Evolutionary conservation across 92 coral and sea anemone genomes (phyloP).

Genomic region (Phenganax subtilis): DNA sequence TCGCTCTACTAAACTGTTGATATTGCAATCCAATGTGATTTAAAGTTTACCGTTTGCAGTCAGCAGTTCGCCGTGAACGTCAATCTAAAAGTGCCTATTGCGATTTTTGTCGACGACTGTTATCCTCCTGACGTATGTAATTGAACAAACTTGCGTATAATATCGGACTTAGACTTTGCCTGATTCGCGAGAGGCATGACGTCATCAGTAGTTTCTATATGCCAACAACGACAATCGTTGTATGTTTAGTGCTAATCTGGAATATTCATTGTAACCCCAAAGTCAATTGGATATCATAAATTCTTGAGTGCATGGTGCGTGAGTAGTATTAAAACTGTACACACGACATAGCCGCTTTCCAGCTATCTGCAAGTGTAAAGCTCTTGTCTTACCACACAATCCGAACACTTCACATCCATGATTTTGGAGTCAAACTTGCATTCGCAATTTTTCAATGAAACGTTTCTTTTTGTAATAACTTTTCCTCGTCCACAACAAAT

Average conservation of each 20-base stretch:
- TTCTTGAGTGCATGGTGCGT: constrained; percentile 1
- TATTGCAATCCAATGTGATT: no score
- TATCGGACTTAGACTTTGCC: no score
- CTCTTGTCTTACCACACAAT: background rate
- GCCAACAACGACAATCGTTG: no score
- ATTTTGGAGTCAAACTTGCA: background rate
- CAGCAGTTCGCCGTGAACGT: no score
- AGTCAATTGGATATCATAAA: background rate
- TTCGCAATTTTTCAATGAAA: background rate
- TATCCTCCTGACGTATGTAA: no score
- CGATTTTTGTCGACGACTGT: no score
- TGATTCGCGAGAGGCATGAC: no score
- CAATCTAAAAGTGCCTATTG: no score
- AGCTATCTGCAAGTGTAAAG: constrained; percentile 16
- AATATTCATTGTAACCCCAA: background rate
- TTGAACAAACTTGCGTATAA: no score
- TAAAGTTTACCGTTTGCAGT: no score
- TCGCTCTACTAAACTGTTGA: no score
- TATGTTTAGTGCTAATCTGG: background rate
- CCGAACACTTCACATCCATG: background rate
- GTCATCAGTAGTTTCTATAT: no score
- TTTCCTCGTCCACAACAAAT: constrained; percentile 32
- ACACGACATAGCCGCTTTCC: background rate
- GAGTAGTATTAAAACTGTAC: background rate
- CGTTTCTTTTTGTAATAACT: background rate